A percentile compares a stretch with the other conserved stretches of the same genome.
These are phyloP conservation scores for Pantala flavescens DNA, from an alignment of 1,140 invertebrate species.

Conservation along the genomic window DNA sequence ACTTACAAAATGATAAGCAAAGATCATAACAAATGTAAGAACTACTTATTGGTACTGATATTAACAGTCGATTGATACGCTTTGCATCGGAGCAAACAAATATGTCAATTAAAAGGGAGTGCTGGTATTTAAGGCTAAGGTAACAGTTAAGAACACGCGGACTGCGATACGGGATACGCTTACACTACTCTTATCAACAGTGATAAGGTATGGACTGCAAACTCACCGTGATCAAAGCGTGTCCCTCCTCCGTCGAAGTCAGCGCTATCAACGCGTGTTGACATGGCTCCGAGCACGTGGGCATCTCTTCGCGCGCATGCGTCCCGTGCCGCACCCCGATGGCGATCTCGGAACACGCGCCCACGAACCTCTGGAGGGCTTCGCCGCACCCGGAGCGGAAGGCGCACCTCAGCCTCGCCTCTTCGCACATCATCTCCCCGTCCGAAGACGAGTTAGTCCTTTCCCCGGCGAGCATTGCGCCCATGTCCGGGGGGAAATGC, in stretches of 20 bases:
- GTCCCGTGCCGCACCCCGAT: constrained; percentile 40
- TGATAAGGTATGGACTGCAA: too few relatives aligned
- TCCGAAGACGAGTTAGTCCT: background rate
- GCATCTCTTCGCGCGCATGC: constrained; percentile 25
- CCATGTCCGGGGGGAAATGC: background rate
- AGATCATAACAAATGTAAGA: too few relatives aligned
- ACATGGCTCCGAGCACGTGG: constrained; percentile 55
- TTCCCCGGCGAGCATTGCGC: background rate
- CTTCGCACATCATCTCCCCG: constrained; percentile 41
- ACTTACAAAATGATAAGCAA: too few relatives aligned
- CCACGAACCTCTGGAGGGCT: constrained; percentile 61
- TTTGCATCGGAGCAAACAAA: too few relatives aligned
- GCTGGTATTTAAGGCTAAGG: too few relatives aligned
- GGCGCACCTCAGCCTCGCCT: constrained; percentile 56
- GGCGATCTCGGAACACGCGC: constrained; percentile 44
- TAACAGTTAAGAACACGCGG: too few relatives aligned
- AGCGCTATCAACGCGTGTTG: constrained; percentile 63
- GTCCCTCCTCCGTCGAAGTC: constrained; percentile 64
- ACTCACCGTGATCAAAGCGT: constrained; percentile 57
- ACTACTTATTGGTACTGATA: too few relatives aligned
- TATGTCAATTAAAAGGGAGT: too few relatives aligned
- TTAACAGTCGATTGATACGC: too few relatives aligned
- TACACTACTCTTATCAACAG: too few relatives aligned
- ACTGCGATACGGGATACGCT: too few relatives aligned
- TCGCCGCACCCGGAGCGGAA: constrained; percentile 60